Evolutionary conservation across 1,140 invertebrate species (phyloP).

Genomic region (Listronotus bonariensis): DNA sequence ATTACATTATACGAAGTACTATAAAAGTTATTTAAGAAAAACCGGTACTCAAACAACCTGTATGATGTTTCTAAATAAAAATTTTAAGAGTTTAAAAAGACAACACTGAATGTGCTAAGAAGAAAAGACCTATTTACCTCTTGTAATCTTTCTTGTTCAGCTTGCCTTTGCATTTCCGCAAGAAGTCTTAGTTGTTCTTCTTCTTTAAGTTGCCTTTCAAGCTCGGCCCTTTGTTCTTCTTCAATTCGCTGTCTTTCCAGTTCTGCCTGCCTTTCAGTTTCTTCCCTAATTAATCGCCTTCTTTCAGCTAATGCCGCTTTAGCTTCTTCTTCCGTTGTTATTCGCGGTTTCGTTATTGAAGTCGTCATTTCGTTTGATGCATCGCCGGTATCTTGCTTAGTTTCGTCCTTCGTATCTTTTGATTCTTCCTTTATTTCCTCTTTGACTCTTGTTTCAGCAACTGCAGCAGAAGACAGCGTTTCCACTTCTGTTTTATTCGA

Average conservation of each 20-base stretch:
- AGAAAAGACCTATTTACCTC: slow-evolving; percentile 54
- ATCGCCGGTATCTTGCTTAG: background rate
- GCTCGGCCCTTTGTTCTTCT: slow-evolving; percentile 73
- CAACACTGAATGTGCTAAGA: background rate
- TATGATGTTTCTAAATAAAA: too few relatives aligned
- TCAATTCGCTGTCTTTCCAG: slow-evolving; percentile 75
- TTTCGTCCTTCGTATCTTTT: slow-evolving; percentile 5
- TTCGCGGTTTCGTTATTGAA: slow-evolving; percentile 71
- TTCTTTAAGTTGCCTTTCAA: slow-evolving; percentile 74
- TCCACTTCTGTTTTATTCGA: background rate
- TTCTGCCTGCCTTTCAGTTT: slow-evolving; percentile 84
- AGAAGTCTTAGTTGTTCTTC: slow-evolving; percentile 78
- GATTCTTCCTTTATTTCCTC: background rate
- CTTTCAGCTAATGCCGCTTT: slow-evolving; percentile 88
- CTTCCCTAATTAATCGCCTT: slow-evolving; percentile 78
- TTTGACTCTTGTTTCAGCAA: background rate
- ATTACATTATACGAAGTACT: too few relatives aligned
- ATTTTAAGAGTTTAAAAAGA: too few relatives aligned
- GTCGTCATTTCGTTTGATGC: slow-evolving; percentile 56
- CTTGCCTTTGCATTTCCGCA: slow-evolving; percentile 74
- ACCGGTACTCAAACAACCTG: too few relatives aligned
- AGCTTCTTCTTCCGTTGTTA: slow-evolving; percentile 87
- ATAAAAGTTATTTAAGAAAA: too few relatives aligned
- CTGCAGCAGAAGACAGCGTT: background rate
- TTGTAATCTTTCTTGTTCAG: slow-evolving; percentile 76